Conservation (phyloP, 2,113 vertebrate species). For the Oncorhynchus tshawytscha region DNA sequence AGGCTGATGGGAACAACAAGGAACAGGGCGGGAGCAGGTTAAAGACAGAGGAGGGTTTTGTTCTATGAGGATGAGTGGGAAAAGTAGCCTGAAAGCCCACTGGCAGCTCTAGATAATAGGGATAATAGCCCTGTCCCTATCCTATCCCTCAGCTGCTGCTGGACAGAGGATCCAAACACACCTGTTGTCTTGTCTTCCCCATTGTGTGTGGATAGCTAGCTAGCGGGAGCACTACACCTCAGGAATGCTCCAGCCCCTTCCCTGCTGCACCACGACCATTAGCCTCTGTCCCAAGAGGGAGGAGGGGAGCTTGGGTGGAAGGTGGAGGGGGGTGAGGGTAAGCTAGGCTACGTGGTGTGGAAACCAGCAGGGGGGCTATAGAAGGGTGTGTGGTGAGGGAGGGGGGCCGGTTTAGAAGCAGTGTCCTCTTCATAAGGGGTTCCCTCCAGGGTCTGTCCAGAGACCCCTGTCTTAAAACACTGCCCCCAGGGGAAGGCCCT, state of each 20-base stretch:
- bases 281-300: slow-evolving; percentile 70
- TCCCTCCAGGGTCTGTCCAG: slow-evolving; percentile 67
- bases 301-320: slow-evolving; percentile 34
- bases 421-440: slow-evolving; percentile 55
- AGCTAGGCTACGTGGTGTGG: background rate
- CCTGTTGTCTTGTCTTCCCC: slow-evolving; percentile 59
- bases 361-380: slow-evolving; percentile 56
- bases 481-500: slow-evolving; percentile 66
- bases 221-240: slow-evolving; percentile 47
- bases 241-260: slow-evolving; percentile 60
- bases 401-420: slow-evolving; percentile 25
- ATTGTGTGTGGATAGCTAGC: slow-evolving; percentile 50
- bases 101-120: slow-evolving; percentile 34
- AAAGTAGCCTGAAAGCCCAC: slow-evolving; percentile 51
- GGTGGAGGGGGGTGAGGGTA: slow-evolving; percentile 54
- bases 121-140: slow-evolving; percentile 55
- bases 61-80: slow-evolving; percentile 13
- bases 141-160: slow-evolving; percentile 70
- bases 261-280: slow-evolving; percentile 2
- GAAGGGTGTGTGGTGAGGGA: slow-evolving; percentile 34
- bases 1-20: slow-evolving; percentile 54
- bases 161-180: slow-evolving; percentile 68
- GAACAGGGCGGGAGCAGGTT: slow-evolving; percentile 55
- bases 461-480: slow-evolving; percentile 68
- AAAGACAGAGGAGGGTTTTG: slow-evolving; percentile 68